These are phyloP conservation scores for Temnopleurus reevesii DNA, from an alignment of 53 echinoderm and acorn worm genomes.

Conservation along the genomic window DNA sequence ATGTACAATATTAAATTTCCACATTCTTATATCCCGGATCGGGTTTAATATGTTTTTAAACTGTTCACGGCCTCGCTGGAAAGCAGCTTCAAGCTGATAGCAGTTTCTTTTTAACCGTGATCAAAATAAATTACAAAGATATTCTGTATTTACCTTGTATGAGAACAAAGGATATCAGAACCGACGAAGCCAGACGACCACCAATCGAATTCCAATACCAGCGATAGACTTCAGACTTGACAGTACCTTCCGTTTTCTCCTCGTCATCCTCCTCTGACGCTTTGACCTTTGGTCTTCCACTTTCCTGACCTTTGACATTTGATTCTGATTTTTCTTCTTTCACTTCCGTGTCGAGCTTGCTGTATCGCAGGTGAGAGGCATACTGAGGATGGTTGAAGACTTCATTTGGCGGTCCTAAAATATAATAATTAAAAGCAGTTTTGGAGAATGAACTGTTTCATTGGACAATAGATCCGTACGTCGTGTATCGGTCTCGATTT, in stretches of 20 bases:
- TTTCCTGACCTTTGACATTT: conserved; percentile 7
- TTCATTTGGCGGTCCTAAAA: conserved; percentile 53
- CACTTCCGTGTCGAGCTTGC: not conserved
- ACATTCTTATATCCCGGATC: too few relatives aligned
- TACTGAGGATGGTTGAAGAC: conserved; percentile 33
- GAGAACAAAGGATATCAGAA: conserved; percentile 64
- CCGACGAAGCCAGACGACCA: conserved; percentile 54
- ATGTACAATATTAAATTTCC: too few relatives aligned
- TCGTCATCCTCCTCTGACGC: conserved; percentile 79
- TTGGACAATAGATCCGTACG: too few relatives aligned
- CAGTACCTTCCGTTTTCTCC: conserved; percentile 74
- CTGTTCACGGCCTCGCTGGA: too few relatives aligned
- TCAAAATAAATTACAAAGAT: too few relatives aligned
- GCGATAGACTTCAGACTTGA: conserved; percentile 73
- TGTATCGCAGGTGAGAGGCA: conserved; percentile 27
- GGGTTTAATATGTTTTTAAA: too few relatives aligned
- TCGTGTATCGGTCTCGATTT: too few relatives aligned
- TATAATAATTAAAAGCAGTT: too few relatives aligned
- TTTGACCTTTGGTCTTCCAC: conserved; percentile 59
- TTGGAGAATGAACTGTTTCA: too few relatives aligned
- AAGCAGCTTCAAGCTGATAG: too few relatives aligned
- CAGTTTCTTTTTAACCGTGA: too few relatives aligned
- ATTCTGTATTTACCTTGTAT: conserved; percentile 72
- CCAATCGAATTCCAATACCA: conserved; percentile 82
- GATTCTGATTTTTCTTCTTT: not conserved